Percentiles rank a stretch among this genome's conserved stretches.
phyloP scores from a whole-genome alignment of 1,140 invertebrate species.

The Drosophila orosa region DNA sequence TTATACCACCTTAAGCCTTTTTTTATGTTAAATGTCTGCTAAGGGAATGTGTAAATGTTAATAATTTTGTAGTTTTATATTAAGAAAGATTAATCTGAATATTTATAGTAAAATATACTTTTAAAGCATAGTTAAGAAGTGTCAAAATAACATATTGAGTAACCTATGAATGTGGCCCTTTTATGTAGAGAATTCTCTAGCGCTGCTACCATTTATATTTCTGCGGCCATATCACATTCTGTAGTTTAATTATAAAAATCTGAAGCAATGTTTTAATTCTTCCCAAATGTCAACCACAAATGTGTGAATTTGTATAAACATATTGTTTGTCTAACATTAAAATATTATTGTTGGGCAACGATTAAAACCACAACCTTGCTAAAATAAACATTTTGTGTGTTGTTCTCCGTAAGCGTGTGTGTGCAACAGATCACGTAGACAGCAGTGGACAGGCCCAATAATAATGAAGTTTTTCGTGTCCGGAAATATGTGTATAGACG shows the following conservation, averaged over 20 bases:
- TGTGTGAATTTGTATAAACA: constrained; percentile 16
- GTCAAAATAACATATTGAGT: neutral
- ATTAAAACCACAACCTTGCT: neutral
- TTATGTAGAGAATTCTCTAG: neutral
- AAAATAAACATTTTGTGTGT: constrained; percentile 4
- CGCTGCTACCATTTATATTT: neutral
- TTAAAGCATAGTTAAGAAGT: neutral
- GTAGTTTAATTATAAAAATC: neutral
- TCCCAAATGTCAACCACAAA: constrained; percentile 10
- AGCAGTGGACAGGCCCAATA: neutral
- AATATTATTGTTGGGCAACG: constrained; percentile 5
- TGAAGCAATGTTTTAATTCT: neutral
- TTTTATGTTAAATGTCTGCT: too few relatives aligned
- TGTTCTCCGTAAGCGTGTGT: neutral
- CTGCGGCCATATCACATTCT: neutral
- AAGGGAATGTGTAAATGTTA: neutral
- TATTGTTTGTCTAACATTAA: neutral
- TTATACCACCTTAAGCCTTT: neutral
- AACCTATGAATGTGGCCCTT: neutral
- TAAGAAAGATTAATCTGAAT: neutral
- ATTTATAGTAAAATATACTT: neutral
- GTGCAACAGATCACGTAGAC: constrained; percentile 32
- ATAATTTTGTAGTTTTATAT: too few relatives aligned
- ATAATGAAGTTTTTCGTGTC: constrained; percentile 36
- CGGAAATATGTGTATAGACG: constrained; percentile 1